phyloP scores from a whole-genome alignment of 2,888 invertebrate species.

The Synergus gifuensis region DNA sequence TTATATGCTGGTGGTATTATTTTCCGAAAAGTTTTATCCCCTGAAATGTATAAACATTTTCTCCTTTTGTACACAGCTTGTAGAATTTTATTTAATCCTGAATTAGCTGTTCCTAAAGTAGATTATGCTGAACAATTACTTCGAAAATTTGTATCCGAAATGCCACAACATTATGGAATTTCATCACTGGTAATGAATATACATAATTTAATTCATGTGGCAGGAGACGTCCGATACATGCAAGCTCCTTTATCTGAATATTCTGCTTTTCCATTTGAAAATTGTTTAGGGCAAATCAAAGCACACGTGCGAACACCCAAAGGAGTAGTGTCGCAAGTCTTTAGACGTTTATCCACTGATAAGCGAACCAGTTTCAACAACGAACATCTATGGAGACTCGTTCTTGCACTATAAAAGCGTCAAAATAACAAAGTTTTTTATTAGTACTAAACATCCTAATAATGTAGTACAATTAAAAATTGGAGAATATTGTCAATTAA shows the following conservation, averaged over 20 bases:
- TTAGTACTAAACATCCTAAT: not conserved
- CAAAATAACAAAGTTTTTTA: not conserved
- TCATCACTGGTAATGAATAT: no score
- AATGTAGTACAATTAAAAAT: not conserved
- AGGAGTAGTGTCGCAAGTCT: no score
- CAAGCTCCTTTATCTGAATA: no score
- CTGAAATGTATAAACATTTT: not conserved
- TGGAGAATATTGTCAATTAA: not conserved
- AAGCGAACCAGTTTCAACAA: not conserved
- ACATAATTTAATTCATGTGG: no score
- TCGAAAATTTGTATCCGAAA: not conserved
- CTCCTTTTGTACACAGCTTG: conserved; percentile 13
- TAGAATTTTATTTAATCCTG: not conserved
- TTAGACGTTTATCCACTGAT: not conserved
- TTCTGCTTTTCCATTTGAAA: no score
- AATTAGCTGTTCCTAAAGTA: not conserved
- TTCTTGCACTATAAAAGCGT: not conserved
- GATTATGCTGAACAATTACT: conserved; percentile 5
- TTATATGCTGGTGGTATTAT: not conserved
- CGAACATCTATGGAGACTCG: not conserved
- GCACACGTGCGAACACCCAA: no score
- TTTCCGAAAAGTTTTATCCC: not conserved
- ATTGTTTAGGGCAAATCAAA: no score
- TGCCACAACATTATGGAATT: no score
- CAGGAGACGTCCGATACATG: no score